Evolutionary conservation across 1,140 invertebrate genomes (phyloP), one percentile per base, ranked within the genome.

Genomic region (Eueides isabella): DNA sequence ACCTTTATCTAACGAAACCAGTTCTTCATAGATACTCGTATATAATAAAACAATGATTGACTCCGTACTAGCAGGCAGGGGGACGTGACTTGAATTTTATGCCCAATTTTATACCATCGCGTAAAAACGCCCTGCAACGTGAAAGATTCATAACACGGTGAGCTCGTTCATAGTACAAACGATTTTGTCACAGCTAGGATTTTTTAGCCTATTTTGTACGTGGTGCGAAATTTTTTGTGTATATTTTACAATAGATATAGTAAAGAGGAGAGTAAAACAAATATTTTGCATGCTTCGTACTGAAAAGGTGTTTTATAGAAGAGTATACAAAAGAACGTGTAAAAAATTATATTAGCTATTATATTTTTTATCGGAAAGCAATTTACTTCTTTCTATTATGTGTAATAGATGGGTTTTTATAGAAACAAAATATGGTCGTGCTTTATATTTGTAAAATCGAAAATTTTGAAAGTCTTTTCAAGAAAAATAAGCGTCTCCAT

Each of bases 21-120:
- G 67, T 68, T 41, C 62, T 23, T 30, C 19, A 14, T 41, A 38
- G 61, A 62, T 48, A 44, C 30, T 44, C 28, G 31, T 78, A 70
- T 78, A 84, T 87, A 88, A 90, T 88, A 88, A 88, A 91, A 89
- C 87, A 89, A 91, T 88, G 87, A 89, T 89, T 86, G 86, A 90
- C 86, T 90, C 77, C 33, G 80, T 86, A 86, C 82, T 65, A 77
- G 72, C 74, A 75, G 65, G 75, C 73, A n/a, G 68, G 28, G 64
- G 12, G 62, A 85, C 89, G 89, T 91, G 87, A 84, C 84, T 75
- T 29, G 87, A 91, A 91, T 91, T 86, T 85, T 84, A 87, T 80
- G 80, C 80, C 33, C 83, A 78, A 87, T 89, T 89, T 88, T 88
- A 88, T 90, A 88, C 77, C 33, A 26, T 72, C 81, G 78, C 82